These are phyloP conservation scores for Psephotus haematonotus DNA, from an alignment of 2,113 vertebrate genomes.

Conservation along the genomic window DNA sequence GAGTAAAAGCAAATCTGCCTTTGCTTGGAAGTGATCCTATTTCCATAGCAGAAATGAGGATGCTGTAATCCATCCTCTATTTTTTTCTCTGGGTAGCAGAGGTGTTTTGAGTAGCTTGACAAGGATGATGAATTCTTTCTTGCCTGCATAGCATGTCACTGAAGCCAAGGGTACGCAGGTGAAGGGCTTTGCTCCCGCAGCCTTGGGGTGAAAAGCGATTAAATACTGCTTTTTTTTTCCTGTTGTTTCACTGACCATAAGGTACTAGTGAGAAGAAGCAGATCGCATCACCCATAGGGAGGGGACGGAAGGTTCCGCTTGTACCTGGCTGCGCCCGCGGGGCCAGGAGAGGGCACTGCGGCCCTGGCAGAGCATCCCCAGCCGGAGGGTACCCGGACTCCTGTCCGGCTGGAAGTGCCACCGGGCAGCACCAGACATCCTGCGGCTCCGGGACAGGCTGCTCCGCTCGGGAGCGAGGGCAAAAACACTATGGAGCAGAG, in stretches of 20 bases:
- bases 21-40: not conserved
- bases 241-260: not conserved
- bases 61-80: not conserved
- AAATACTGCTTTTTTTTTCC: rapidly evolving
- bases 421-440: not conserved
- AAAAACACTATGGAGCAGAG: not conserved
- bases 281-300: not conserved
- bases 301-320: not conserved
- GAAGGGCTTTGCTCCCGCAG: not conserved
- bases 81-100: not conserved
- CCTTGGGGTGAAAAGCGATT: not conserved
- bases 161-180: not conserved
- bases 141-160: not conserved
- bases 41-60: not conserved
- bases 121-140: not conserved
- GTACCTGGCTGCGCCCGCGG: not conserved
- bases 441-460: not conserved
- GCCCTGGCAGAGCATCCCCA: not conserved
- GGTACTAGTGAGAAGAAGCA: not conserved
- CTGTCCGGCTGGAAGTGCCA: not conserved
- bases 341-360: constrained; percentile 58
- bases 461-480: not conserved
- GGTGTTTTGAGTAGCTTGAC: rapidly evolving
- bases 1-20: not conserved
- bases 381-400: not conserved